A percentile compares a stretch with the other conserved stretches of the same genome.
phyloP scores from a whole-genome alignment of 2,113 vertebrate species.

The Girardinichthys multiradiatus region DNA sequence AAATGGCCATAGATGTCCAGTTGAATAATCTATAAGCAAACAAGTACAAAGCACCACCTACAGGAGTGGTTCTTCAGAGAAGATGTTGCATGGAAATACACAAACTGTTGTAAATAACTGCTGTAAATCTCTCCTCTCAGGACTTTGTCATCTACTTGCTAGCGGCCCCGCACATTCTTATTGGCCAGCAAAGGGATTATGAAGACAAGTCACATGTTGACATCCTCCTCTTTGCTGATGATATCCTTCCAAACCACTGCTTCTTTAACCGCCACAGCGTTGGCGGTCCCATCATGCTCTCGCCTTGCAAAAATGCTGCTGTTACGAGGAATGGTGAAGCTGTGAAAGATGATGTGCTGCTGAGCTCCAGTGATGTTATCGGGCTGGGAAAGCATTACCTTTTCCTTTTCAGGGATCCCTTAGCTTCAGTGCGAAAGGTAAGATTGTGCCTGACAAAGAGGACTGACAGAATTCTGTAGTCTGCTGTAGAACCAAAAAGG shows the following conservation, averaged over 20 bases:
- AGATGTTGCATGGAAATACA: background rate
- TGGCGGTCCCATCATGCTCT: slow-evolving; percentile 45
- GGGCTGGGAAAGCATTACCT: slow-evolving; percentile 79
- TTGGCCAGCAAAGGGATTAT: slow-evolving; percentile 55
- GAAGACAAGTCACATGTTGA: slow-evolving; percentile 47
- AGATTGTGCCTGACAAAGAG: background rate
- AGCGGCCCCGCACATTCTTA: slow-evolving; percentile 53
- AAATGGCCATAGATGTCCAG: background rate
- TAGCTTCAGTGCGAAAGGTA: slow-evolving; percentile 42
- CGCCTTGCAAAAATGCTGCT: slow-evolving; percentile 53
- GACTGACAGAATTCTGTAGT: too few relatives aligned
- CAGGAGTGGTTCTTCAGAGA: background rate
- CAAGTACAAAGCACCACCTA: background rate
- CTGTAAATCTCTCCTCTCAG: slow-evolving; percentile 54
- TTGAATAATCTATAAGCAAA: background rate
- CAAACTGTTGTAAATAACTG: background rate
- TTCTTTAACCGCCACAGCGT: slow-evolving; percentile 53
- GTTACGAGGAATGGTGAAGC: slow-evolving; percentile 74
- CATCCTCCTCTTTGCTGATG: slow-evolving; percentile 72
- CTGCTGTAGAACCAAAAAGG: background rate
- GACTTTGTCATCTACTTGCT: slow-evolving; percentile 82
- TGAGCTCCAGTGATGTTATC: slow-evolving; percentile 79
- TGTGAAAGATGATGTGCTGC: slow-evolving; percentile 60
- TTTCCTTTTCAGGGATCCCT: slow-evolving; percentile 83
- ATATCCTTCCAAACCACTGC: slow-evolving; percentile 77